Percentiles rank a stretch among this genome's conserved stretches.
Evolutionary conservation across 2,888 invertebrate genomes (phyloP).

Genomic region (Dynastes tityus): DNA sequence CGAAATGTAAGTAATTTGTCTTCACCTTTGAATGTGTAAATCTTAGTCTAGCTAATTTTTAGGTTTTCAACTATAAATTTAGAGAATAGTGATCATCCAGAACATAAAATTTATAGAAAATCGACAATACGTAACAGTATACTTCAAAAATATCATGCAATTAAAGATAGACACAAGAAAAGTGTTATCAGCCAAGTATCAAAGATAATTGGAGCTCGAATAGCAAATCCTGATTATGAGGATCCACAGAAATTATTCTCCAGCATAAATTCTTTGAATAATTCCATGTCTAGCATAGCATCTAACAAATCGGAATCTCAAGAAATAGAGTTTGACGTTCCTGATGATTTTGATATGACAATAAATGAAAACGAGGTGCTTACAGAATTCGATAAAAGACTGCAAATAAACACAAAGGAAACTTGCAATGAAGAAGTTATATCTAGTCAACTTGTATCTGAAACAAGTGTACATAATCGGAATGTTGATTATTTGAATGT

Average conservation of each 20-base stretch:
- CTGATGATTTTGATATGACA: constrained; percentile 64
- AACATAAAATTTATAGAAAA: constrained; percentile 85
- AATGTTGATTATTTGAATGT: constrained; percentile 46
- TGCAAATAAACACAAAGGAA: constrained; percentile 61
- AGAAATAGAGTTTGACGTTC: constrained; percentile 74
- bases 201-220: constrained; percentile 87
- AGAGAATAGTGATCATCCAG: constrained; percentile 76
- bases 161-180: constrained; percentile 67
- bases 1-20: constrained; percentile 44
- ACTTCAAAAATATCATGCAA: constrained; percentile 73
- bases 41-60: constrained; percentile 28
- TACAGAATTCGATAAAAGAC: constrained; percentile 65
- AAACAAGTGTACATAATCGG: constrained; percentile 34
- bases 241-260: constrained; percentile 81
- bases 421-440: constrained; percentile 38
- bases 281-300: constrained; percentile 55
- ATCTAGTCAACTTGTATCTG: constrained; percentile 56
- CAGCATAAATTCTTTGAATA: constrained; percentile 58
- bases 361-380: constrained; percentile 68
- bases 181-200: constrained; percentile 85
- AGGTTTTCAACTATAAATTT: constrained; percentile 47
- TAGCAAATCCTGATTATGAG: constrained; percentile 90
- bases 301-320: constrained; percentile 58
- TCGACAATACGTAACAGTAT: constrained; percentile 76
- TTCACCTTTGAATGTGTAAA: background rate